Percentiles rank a stretch among this genome's conserved stretches.
Evolutionary conservation across 1,140 invertebrate genomes (phyloP).

Genomic region (Oreohelix idahoensis): DNA sequence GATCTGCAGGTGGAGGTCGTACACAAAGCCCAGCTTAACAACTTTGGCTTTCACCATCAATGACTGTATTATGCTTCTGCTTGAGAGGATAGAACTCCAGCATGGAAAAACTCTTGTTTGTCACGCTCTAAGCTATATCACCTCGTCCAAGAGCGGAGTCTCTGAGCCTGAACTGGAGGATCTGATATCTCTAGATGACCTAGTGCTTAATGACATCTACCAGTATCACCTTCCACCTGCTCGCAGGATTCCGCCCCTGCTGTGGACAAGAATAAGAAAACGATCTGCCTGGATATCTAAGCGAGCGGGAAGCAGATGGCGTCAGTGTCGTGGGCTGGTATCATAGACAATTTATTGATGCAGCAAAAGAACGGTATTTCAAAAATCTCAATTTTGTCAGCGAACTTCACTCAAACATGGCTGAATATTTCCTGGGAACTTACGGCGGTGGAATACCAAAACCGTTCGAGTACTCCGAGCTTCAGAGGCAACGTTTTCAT

Average conservation of each 20-base stretch:
- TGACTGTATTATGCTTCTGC: slow-evolving; percentile 62
- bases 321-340: slow-evolving; percentile 99
- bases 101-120: slow-evolving; percentile 66
- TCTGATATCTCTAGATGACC: slow-evolving; percentile 69
- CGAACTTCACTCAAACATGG: slow-evolving; percentile 97
- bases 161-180: slow-evolving; percentile 70
- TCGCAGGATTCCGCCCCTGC: slow-evolving; percentile 66
- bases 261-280: slow-evolving; percentile 61
- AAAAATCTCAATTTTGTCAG: slow-evolving; percentile 96
- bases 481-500: slow-evolving; percentile 86
- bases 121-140: slow-evolving; percentile 63
- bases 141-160: slow-evolving; percentile 64
- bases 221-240: slow-evolving; percentile 72
- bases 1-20: slow-evolving; percentile 63
- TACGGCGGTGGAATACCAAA: slow-evolving; percentile 89
- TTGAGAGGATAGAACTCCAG: slow-evolving; percentile 59
- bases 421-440: slow-evolving; percentile 94
- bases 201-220: slow-evolving; percentile 70
- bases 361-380: slow-evolving; percentile 91
- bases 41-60: slow-evolving; percentile 55
- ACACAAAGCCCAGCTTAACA: slow-evolving; percentile 39
- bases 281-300: slow-evolving; percentile 61
- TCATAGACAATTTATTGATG: slow-evolving; percentile 77
- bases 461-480: slow-evolving; percentile 96
- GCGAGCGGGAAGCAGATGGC: slow-evolving; percentile 89